Base-by-base conservation (phyloP, 1,140 invertebrate genomes). In the Diplogasteroides magnus region DNA sequence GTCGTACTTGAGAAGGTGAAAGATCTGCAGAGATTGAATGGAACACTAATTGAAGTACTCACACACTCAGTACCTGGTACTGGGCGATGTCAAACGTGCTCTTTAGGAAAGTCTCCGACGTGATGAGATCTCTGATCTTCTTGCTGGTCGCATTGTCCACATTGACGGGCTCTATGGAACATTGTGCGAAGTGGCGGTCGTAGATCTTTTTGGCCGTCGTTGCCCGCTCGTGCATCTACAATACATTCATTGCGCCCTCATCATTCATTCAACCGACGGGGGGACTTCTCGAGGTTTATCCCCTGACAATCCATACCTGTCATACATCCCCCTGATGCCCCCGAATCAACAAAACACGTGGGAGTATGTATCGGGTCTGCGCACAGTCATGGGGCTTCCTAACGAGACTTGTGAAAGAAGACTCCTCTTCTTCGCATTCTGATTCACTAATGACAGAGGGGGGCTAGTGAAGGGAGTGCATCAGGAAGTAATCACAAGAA, bases 61-160 rank as follows among this genome's bases (percentile, higher is more conserved):
- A 1, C 15, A 56, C 23, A 29, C 3, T 69, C 6, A 56, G 26
- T 69, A 78, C 79, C 66, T 78, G 79, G 65, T 79, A 79, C 68
- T 81, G 79, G 15, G 80, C 79, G n/a, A 82, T 62, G 57, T 81
- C 78, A 68, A 79, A 81, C 0, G 82, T 66, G 31, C 75, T 76
- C 32, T 57, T n/a, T 19, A 67, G 72, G 61, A 77, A 81, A 23
- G 67, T 61, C 48, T 72, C 73, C 29, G 68, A 64, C 62, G 74
- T 64, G 63, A 82, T 68, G 23, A 76, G 67, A 58, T 80, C 78
- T 60, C 77, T 76, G 60, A 75, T 75, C 29, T 62, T 37, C 67
- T 81, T 81, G 57, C 72, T 71, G 1, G 79, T 81, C 15, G 80
- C 76, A 69, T 81, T 81, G 73, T 81, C 79, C 26, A 81, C 77